phyloP scores from a whole-genome alignment of 2,797 vertebrate genomes.

The Sebastes diploproa region DNA sequence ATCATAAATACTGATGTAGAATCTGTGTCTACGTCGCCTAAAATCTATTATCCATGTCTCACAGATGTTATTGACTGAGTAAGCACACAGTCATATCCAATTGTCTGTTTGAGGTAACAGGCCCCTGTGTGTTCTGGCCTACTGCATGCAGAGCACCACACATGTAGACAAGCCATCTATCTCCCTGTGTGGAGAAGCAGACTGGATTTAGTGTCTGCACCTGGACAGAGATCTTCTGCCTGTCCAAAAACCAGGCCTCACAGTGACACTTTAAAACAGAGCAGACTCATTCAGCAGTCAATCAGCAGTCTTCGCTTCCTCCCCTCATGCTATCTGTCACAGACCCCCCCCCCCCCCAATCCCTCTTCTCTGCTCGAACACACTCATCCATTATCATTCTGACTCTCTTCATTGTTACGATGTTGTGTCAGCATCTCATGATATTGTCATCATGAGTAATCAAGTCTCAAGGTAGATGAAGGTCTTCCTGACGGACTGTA shows the following conservation, averaged over 20 bases:
- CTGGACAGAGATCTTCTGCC: constrained; percentile 72
- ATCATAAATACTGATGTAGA: neutral
- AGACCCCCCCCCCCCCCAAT: neutral
- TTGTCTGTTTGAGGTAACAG: constrained; percentile 36
- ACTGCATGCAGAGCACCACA: constrained; percentile 55
- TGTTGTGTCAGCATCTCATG: neutral
- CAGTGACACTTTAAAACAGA: constrained; percentile 74
- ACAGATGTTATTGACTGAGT: constrained; percentile 14
- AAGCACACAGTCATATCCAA: constrained; percentile 14
- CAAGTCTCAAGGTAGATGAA: neutral
- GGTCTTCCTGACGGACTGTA: neutral
- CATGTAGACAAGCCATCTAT: constrained; percentile 67
- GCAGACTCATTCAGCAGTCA: constrained; percentile 70
- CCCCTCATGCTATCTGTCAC: constrained; percentile 37
- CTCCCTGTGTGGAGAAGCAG: constrained; percentile 55
- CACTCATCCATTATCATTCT: constrained; percentile 14
- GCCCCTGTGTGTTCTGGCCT: constrained; percentile 41
- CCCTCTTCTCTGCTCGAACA: neutral
- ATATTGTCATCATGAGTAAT: neutral
- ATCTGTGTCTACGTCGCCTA: neutral
- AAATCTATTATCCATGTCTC: neutral
- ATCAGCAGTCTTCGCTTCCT: constrained; percentile 49
- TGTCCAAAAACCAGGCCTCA: constrained; percentile 64
- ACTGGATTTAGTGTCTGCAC: constrained; percentile 79
- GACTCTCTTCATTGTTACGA: neutral